Percentiles rank a stretch among this genome's conserved stretches.
Conservation (phyloP, 2,888 invertebrate genomes). For the Coenonympha arcania region DNA sequence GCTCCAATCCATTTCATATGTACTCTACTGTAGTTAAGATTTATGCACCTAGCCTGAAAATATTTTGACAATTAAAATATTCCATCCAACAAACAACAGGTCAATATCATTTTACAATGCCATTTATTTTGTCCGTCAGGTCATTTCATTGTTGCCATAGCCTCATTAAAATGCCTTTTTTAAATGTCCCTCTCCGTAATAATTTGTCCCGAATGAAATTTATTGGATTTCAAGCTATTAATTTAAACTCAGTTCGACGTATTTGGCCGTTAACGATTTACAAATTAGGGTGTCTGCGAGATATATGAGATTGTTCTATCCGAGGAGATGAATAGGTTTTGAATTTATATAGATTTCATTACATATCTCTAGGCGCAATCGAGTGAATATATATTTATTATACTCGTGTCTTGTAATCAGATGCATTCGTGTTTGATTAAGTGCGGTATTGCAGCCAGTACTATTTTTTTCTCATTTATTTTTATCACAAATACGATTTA, state of each 20-base stretch:
- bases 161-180: conserved; percentile 5
- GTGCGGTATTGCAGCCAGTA: too few species aligned
- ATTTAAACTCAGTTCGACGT: conserved; percentile 1
- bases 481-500: too few species aligned
- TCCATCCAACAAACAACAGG: not conserved
- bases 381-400: too few species aligned
- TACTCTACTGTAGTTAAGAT: too few species aligned
- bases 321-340: not conserved
- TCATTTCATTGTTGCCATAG: not conserved
- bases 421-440: too few species aligned
- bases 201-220: conserved; percentile 8
- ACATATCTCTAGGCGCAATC: too few species aligned
- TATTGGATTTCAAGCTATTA: conserved; percentile 9
- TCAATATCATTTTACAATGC: conserved; percentile 3
- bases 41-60: too few species aligned
- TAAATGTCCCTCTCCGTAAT: conserved; percentile 1
- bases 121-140: conserved; percentile 7
- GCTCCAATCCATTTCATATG: too few species aligned
- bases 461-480: too few species aligned
- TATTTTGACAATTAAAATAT: not conserved
- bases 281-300: conserved; percentile 1
- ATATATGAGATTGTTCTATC: conserved; percentile 2
- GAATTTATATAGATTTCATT: not conserved
- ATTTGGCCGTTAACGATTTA: conserved; percentile 9
- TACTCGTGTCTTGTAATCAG: too few species aligned